Evolutionary conservation across 2,113 vertebrate species (phyloP).

Genomic region (Xenopus laevis): DNA sequence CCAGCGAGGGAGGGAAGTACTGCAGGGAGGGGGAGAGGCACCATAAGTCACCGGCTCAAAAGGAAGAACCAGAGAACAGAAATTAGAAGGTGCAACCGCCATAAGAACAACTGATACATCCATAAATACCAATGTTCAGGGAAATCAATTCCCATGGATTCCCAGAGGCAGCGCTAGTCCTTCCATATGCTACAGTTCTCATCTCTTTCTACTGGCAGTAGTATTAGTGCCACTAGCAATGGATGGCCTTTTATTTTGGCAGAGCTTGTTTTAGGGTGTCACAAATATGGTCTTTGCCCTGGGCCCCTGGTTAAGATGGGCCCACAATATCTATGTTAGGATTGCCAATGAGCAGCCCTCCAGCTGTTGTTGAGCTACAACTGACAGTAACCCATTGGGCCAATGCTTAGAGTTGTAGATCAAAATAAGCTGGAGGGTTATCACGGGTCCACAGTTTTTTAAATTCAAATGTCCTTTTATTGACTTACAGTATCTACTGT

Average conservation of each 20-base stretch:
- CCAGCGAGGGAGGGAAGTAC: conserved; percentile 1
- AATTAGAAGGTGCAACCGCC: too few species aligned
- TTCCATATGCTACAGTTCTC: neutral
- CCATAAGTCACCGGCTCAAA: conserved; percentile 25
- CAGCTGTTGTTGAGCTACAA: neutral
- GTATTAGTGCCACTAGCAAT: neutral
- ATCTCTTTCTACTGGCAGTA: neutral
- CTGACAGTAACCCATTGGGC: neutral
- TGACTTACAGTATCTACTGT: too few species aligned
- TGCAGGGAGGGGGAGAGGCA: neutral
- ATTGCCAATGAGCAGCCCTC: neutral
- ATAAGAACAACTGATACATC: too few species aligned
- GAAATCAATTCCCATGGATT: too few species aligned
- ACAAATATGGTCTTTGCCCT: neutral
- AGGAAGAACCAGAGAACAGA: neutral
- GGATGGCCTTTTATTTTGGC: too few species aligned
- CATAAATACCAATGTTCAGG: neutral
- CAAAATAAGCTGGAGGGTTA: too few species aligned
- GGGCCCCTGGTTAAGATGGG: too few species aligned
- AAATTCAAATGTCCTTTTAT: too few species aligned
- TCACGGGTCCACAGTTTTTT: too few species aligned
- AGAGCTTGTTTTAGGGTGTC: neutral
- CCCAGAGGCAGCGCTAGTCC: neutral
- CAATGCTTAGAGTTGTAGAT: too few species aligned
- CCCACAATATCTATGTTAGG: too few species aligned